These are phyloP conservation scores for Fragum whitleyi DNA, from an alignment of 2,888 invertebrate species.

Conservation along the genomic window DNA sequence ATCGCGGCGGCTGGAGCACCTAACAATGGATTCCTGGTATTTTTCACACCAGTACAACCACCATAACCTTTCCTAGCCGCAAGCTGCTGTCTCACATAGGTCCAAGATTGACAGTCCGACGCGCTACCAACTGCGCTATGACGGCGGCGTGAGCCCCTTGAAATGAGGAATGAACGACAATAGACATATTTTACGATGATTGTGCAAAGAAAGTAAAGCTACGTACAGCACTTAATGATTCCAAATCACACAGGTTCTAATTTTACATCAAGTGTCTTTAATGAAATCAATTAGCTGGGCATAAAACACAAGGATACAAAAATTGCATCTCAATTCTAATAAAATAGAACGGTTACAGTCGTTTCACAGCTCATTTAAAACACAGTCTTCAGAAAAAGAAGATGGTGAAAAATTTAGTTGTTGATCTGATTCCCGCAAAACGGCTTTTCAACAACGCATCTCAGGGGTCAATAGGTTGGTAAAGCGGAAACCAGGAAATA, in stretches of 20 bases:
- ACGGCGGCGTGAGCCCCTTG: too few relatives aligned
- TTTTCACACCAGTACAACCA: too few relatives aligned
- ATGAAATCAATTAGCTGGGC: background rate
- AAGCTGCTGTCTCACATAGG: too few relatives aligned
- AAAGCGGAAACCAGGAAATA: background rate
- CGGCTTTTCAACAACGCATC: background rate
- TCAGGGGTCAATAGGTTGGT: background rate
- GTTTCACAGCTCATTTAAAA: background rate
- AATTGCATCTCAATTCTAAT: background rate
- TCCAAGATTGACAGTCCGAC: too few relatives aligned
- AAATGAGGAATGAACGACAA: too few relatives aligned
- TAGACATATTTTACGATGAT: too few relatives aligned
- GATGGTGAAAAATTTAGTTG: background rate
- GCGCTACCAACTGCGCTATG: too few relatives aligned
- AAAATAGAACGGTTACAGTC: background rate
- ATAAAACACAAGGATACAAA: background rate
- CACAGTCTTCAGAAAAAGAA: background rate
- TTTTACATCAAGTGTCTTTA: background rate
- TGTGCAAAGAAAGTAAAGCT: too few relatives aligned
- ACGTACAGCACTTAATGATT: background rate
- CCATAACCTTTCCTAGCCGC: too few relatives aligned
- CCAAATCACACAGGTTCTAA: background rate
- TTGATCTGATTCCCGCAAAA: background rate
- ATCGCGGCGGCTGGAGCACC: too few relatives aligned
- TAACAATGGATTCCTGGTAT: too few relatives aligned